Evolutionary conservation across 2,888 invertebrate species (phyloP).

Genomic region (Timandra comae): DNA sequence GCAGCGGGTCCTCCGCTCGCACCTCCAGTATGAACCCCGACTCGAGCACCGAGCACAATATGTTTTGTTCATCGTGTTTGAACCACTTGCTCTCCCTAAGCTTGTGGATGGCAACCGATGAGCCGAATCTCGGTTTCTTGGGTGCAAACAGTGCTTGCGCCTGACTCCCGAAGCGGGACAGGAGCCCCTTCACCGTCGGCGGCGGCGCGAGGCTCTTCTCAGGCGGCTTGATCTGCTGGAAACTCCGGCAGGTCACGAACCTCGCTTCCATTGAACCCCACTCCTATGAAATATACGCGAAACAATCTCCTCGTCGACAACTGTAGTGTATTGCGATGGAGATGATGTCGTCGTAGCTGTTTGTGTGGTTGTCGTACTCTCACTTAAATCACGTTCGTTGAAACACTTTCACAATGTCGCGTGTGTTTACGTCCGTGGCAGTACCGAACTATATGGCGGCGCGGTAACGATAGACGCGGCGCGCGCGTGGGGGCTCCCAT

Average conservation of each 20-base stretch:
- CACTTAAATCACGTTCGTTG: constrained; percentile 61
- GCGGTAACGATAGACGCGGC: constrained; percentile 64
- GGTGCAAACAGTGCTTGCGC: constrained; percentile 73
- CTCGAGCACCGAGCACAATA: constrained; percentile 83
- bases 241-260: constrained; percentile 75
- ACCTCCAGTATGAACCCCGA: constrained; percentile 84
- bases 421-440: constrained; percentile 44
- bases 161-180: constrained; percentile 74
- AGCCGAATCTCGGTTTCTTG: constrained; percentile 75
- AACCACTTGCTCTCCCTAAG: constrained; percentile 86
- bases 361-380: constrained; percentile 49
- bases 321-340: constrained; percentile 26
- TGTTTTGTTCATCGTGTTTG: constrained; percentile 81
- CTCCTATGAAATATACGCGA: constrained; percentile 51
- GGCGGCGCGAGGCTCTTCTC: constrained; percentile 71
- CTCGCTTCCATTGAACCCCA: constrained; percentile 77
- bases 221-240: constrained; percentile 75
- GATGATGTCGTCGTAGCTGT: too few species aligned
- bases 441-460: constrained; percentile 52
- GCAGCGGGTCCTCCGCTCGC: constrained; percentile 67
- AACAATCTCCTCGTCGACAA: constrained; percentile 54
- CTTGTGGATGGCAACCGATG: constrained; percentile 83
- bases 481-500: constrained; percentile 54
- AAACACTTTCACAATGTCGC: constrained; percentile 74
- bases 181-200: constrained; percentile 70